Conservation (phyloP, 2,797 vertebrate species). For the Gambusia yucatana region DNA sequence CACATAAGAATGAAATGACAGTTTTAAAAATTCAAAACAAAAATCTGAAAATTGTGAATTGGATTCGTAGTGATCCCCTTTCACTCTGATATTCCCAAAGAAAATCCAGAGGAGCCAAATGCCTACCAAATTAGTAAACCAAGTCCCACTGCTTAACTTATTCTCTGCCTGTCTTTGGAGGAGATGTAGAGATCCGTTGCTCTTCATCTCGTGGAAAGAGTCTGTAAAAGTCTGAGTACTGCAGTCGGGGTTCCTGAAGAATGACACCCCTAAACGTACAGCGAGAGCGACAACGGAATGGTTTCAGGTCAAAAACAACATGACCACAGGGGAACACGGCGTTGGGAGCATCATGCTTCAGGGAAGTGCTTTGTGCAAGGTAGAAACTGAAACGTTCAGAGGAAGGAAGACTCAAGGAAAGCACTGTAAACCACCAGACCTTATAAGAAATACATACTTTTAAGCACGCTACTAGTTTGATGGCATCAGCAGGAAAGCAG, state of each 20-base stretch:
- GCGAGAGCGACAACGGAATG: neutral
- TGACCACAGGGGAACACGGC: neutral
- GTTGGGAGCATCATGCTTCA: neutral
- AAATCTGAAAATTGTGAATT: neutral
- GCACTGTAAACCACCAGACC: neutral
- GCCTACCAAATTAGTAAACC: neutral
- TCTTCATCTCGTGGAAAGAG: neutral
- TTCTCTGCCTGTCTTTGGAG: neutral
- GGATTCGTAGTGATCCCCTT: neutral
- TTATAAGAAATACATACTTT: neutral
- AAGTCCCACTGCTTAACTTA: neutral
- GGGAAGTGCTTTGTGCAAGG: neutral
- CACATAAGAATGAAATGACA: neutral
- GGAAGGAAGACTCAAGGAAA: neutral
- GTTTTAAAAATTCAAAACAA: neutral
- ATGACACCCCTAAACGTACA: neutral
- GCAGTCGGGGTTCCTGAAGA: neutral
- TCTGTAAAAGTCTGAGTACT: neutral
- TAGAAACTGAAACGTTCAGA: neutral
- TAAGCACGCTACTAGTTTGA: no score
- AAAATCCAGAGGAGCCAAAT: neutral
- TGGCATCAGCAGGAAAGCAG: neutral
- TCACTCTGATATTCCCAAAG: neutral
- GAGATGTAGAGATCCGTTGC: neutral
- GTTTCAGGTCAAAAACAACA: neutral